phyloP scores from a whole-genome alignment of 2,888 invertebrate species.

The Nemurella pictetii region DNA sequence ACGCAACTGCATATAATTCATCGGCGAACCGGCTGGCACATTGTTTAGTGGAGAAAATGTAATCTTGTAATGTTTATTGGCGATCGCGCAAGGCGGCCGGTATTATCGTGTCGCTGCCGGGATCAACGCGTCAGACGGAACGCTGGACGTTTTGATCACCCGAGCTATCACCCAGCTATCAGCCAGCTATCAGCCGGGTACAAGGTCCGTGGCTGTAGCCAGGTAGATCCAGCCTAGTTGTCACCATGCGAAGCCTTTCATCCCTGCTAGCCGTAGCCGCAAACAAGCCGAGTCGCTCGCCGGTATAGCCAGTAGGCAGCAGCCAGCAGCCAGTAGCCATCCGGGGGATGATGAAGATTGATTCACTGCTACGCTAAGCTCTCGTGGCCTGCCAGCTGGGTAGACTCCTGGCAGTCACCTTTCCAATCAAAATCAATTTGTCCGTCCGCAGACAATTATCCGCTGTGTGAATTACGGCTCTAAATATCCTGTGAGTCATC shows the following conservation, averaged over 20 bases:
- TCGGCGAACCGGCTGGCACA: neutral
- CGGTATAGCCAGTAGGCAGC: neutral
- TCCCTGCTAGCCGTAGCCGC: neutral
- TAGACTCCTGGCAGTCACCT: neutral
- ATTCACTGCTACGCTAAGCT: neutral
- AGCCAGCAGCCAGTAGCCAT: neutral
- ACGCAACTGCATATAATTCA: neutral
- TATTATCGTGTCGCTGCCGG: neutral
- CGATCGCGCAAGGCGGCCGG: neutral
- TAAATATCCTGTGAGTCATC: too few relatives aligned
- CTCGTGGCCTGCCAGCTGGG: too few relatives aligned
- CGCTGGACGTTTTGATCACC: conserved; percentile 2
- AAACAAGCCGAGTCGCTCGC: neutral
- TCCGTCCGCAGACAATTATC: too few relatives aligned
- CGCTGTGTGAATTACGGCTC: too few relatives aligned
- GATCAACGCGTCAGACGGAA: neutral
- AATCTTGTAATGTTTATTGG: conserved; percentile 1
- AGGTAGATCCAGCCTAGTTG: neutral
- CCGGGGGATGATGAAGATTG: neutral
- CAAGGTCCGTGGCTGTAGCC: too few relatives aligned
- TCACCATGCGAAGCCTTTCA: neutral
- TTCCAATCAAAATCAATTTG: neutral
- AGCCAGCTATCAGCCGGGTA: too few relatives aligned
- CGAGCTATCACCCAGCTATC: too few relatives aligned
- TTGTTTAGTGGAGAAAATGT: neutral